Evolutionary conservation across 2,113 vertebrate species (phyloP), one percentile per base, ranked within the genome.

Genomic region (Riparia riparia): DNA sequence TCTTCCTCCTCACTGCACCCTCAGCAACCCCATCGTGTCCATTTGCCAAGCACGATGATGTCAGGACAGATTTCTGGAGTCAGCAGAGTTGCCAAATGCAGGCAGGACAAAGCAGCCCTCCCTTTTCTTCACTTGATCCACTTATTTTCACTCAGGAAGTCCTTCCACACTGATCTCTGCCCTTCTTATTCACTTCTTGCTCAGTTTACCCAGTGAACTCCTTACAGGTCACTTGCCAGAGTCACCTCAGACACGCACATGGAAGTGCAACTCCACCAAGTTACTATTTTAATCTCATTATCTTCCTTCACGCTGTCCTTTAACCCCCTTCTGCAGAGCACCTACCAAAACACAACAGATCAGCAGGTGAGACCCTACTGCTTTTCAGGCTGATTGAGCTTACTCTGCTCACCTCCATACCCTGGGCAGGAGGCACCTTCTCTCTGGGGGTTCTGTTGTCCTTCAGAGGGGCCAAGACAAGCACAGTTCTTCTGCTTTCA

Each of bases 191-290:
- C 32, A 50, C 25, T 60, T 79, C 19, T 54, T 6, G 44, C 14
- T 9, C 9, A 7, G 56, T 69, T 74, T 82, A 37, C 37, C 13
- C 79, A 54, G 26, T 28, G 44, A 74, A 39, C 18, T 25, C 25
- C 58, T 66, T 2, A 41, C 1, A 7, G 24, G 42, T 60, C 29
- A 31, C 54, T 60, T 20, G 0, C 5, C 15, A 39, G 34, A 71
- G 20, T 29, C 8, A 6, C 39, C 42, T 80, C 29, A 42, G 57
- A 72, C 0, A 7, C 0, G 3, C 1, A 1, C 17, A 5, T 1
- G 29, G 31, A 82, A 74, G 25, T 73, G 19, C 50, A 92, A 69
- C 31, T 64, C 57, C 34, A 72, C 7, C 9, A 51, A 56, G 29
- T 44, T 39, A 21, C 20, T 25, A 25, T 25, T 34, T 76, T 49